These are phyloP conservation scores for Eupeodes corollae DNA, from an alignment of 1,140 invertebrate genomes.

Conservation along the genomic window DNA sequence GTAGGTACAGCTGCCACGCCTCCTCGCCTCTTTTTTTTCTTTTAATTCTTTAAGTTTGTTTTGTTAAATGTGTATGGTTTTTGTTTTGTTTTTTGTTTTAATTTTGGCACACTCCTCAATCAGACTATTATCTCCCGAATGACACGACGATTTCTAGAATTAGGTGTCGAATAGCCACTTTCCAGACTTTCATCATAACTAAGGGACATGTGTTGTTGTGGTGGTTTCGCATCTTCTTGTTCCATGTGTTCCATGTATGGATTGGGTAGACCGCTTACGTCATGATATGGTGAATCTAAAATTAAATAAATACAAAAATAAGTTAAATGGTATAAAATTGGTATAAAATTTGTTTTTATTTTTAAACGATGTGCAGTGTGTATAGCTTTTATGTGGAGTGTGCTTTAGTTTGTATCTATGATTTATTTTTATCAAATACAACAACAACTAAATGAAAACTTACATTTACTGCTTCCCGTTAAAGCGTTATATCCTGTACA, in stretches of 20 bases:
- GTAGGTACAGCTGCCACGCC: too few relatives aligned
- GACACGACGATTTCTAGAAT: constrained; percentile 75
- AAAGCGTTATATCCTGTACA: constrained; percentile 38
- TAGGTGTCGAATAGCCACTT: constrained; percentile 85
- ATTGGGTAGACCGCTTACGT: constrained; percentile 79
- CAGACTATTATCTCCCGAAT: constrained; percentile 90
- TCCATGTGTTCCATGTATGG: constrained; percentile 72
- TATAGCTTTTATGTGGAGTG: not conserved
- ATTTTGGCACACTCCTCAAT: too few relatives aligned
- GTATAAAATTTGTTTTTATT: not conserved
- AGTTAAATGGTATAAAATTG: constrained; percentile 18
- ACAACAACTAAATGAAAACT: constrained; percentile 17
- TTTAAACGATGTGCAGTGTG: not conserved
- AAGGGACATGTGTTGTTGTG: constrained; percentile 68
- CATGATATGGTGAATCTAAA: constrained; percentile 81
- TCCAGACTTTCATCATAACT: constrained; percentile 86
- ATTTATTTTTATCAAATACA: not conserved
- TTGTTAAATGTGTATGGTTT: too few relatives aligned
- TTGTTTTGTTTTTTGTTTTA: too few relatives aligned
- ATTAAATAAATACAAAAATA: constrained; percentile 5
- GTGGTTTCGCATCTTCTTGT: constrained; percentile 56
- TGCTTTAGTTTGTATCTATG: not conserved
- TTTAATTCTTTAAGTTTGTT: too few relatives aligned
- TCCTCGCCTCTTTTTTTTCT: too few relatives aligned
- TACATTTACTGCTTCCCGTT: constrained; percentile 36